phyloP scores from a whole-genome alignment of 2,113 vertebrate species.

The Anolis sagrei region DNA sequence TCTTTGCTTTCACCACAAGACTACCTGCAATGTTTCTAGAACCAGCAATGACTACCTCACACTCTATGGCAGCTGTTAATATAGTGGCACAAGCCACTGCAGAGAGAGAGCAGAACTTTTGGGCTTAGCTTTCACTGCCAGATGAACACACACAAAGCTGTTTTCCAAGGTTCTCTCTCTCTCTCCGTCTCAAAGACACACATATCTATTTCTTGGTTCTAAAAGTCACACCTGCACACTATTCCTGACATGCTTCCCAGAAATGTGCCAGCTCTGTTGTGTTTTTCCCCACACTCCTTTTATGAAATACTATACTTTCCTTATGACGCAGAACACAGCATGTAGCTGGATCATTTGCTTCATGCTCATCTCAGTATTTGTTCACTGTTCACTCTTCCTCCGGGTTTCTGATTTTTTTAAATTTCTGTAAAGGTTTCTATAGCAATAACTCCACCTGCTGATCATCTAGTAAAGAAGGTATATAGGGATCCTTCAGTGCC shows the following conservation, averaged over 20 bases:
- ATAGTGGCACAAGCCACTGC: not conserved
- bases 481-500: not conserved
- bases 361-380: not conserved
- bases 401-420: not conserved
- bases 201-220: not conserved
- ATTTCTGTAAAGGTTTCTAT: not conserved
- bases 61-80: slow-evolving; percentile 27
- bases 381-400: not conserved
- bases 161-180: not conserved
- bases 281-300: not conserved
- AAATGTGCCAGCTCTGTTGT: not conserved
- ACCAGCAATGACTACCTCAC: slow-evolving; percentile 34
- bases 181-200: no score
- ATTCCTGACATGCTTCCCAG: not conserved
- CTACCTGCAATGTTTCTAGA: not conserved
- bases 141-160: no score
- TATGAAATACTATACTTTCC: not conserved
- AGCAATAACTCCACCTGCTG: slow-evolving; percentile 37
- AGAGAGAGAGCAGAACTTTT: not conserved
- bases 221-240: not conserved
- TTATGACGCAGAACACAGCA: not conserved
- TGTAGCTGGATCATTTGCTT: not conserved
- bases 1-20: not conserved
- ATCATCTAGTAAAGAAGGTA: not conserved
- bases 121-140: not conserved